Conservation (phyloP, 2,888 invertebrate species). For the Crepidodera aurea region DNA sequence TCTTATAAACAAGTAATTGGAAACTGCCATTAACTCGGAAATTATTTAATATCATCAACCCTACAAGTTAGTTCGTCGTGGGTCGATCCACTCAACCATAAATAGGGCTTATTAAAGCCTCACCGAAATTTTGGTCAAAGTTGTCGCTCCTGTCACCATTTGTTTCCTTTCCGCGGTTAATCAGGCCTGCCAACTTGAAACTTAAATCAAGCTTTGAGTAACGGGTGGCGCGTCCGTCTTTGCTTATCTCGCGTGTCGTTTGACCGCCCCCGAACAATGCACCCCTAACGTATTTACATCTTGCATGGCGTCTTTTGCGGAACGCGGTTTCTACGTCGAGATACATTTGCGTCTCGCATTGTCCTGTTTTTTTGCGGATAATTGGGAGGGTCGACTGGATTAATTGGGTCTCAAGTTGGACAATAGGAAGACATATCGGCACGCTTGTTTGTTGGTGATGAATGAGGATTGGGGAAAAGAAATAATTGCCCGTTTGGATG, state of each 20-base stretch:
- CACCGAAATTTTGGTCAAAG: slow-evolving; percentile 28
- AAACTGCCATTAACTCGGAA: background rate
- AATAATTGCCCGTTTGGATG: background rate
- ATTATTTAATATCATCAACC: background rate
- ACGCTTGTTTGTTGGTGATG: slow-evolving; percentile 6
- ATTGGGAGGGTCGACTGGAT: slow-evolving; percentile 35
- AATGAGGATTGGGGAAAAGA: background rate
- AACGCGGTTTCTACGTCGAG: slow-evolving; percentile 30
- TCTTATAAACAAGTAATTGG: background rate
- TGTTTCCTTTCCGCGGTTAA: slow-evolving; percentile 51
- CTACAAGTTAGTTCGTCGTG: background rate
- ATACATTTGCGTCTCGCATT: slow-evolving; percentile 41
- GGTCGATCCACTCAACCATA: slow-evolving; percentile 12
- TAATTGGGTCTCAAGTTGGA: slow-evolving; percentile 37
- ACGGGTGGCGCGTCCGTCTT: slow-evolving; percentile 44
- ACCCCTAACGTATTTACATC: slow-evolving; percentile 43
- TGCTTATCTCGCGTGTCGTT: slow-evolving; percentile 47
- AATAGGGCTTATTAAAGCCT: slow-evolving; percentile 23
- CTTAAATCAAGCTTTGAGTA: slow-evolving; percentile 50
- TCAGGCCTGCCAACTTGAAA: slow-evolving; percentile 50
- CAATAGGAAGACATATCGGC: slow-evolving; percentile 32
- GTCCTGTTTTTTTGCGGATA: slow-evolving; percentile 34
- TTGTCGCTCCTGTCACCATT: slow-evolving; percentile 39
- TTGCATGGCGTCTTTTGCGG: slow-evolving; percentile 32
- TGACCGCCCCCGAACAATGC: slow-evolving; percentile 56